A percentile compares a stretch with the other conserved stretches of the same genome.
phyloP scores from a whole-genome alignment of 2,888 invertebrate genomes.

The Minunthozetes semirufus region DNA sequence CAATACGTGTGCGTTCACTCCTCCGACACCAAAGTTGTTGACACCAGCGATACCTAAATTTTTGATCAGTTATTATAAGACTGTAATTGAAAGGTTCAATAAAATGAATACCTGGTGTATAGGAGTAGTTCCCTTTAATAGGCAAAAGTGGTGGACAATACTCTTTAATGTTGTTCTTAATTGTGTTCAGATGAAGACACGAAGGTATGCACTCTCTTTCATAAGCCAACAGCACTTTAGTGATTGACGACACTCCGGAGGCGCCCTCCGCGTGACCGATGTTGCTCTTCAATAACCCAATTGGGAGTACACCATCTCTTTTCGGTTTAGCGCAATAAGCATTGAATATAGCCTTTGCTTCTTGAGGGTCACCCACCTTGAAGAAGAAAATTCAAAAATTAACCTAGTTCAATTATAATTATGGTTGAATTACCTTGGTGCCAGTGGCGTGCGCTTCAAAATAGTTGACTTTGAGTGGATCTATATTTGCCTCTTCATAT shows the following conservation, averaged over 20 bases:
- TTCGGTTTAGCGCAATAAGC: conserved; percentile 53
- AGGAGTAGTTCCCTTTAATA: background rate
- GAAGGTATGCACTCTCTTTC: conserved; percentile 51
- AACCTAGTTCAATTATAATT: too few relatives aligned
- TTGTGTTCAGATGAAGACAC: conserved; percentile 52
- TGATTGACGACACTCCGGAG: conserved; percentile 35
- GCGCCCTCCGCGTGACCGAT: conserved; percentile 91
- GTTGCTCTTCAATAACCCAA: conserved; percentile 97
- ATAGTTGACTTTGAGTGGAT: conserved; percentile 74
- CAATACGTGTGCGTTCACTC: conserved; percentile 48
- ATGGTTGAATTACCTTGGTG: conserved; percentile 55
- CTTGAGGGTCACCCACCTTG: conserved; percentile 43
- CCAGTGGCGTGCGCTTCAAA: conserved; percentile 98
- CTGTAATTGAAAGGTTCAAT: too few relatives aligned
- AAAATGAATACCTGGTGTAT: conserved; percentile 14
- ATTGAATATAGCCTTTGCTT: background rate
- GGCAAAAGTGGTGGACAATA: background rate
- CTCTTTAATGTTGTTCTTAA: conserved; percentile 51
- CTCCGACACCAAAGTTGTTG: conserved; percentile 56
- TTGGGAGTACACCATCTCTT: conserved; percentile 67
- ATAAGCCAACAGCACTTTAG: conserved; percentile 51
- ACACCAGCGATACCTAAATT: conserved; percentile 50
- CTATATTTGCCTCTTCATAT: conserved; percentile 71
- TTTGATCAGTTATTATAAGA: too few relatives aligned
- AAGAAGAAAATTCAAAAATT: conserved; percentile 52